Evolutionary conservation across 2,113 vertebrate species (phyloP), one percentile per base, ranked within the genome.

Genomic region (Sturnus vulgaris): DNA sequence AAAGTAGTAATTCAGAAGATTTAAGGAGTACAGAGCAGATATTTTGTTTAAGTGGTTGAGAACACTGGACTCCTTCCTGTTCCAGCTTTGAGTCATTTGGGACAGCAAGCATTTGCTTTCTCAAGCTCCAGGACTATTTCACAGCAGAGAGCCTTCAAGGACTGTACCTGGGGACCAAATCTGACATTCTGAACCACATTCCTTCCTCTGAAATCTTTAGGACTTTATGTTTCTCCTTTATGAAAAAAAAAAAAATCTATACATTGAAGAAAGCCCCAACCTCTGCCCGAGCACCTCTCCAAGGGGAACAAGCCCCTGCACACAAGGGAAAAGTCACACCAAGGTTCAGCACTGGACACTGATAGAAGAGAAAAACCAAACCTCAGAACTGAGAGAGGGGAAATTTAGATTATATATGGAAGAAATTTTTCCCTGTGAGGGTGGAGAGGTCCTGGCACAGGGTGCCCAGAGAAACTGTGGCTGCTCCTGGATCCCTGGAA

Each of bases 401-500:
- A 71, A 56, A 49, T 71, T 42, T 22, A 42, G 25, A n/a, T 42
- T 5, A 31, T 3, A 42, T 64, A 35, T 31, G 25, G 42, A 49
- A 49, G 13, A 35, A 31, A 8, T 33, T 31, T 1, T 42, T 37
- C 27, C 17, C 31, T 57, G 15, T 23, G 25, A 80, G 22, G 7
- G 7, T 27, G 35, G 2, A 0, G 30, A 64, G 14, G 20, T 1
- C 20, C 27, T 57, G 49, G 52, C 23, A 66, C 8, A 59, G 37
- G 15, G 0, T 57, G 15, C 6, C 37, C 60, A 81, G 44, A 46
- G 28, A 6, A 44, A 27, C 10, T 59, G 77, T 24, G 37, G 33
- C 33, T 66, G 19, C 12, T 6, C 19, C 50, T 37, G 37, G 37
- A 65, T 44, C 44, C 7, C 10, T 66, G 33, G 8, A 23, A 65